Evolutionary conservation across 2,113 vertebrate genomes (phyloP).

Genomic region (Xenopus tropicalis): UCB_Xtro_10.0 CM004443.2:88047501-88048000

Average conservation of each 20-base stretch:
- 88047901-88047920: slow-evolving; percentile 92
- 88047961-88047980: slow-evolving; percentile 84
- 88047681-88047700: slow-evolving; percentile 59
- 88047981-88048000: slow-evolving; percentile 85
- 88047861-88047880: slow-evolving; percentile 79
- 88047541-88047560: not conserved
- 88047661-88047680: slow-evolving; percentile 56
- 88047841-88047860: slow-evolving; percentile 80
- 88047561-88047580: slow-evolving; percentile 2
- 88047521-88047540: slow-evolving; percentile 42
- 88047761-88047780: slow-evolving; percentile 57
- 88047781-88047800: slow-evolving; percentile 57
- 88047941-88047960: slow-evolving; percentile 75
- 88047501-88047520: slow-evolving; percentile 54
- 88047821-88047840: slow-evolving; percentile 42
- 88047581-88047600: slow-evolving; percentile 47
- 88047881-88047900: slow-evolving; percentile 84
- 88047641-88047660: slow-evolving; percentile 56
- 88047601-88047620: slow-evolving; percentile 38
- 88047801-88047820: slow-evolving; percentile 44
- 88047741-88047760: slow-evolving; percentile 61
- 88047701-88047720: slow-evolving; percentile 53
- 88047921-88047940: slow-evolving; percentile 95
- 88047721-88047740: slow-evolving; percentile 67
- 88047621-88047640: slow-evolving; percentile 40